A percentile compares a stretch with the other conserved stretches of the same genome.
phyloP scores from a whole-genome alignment of 2,888 invertebrate genomes.

The Dione vanillae region DNA sequence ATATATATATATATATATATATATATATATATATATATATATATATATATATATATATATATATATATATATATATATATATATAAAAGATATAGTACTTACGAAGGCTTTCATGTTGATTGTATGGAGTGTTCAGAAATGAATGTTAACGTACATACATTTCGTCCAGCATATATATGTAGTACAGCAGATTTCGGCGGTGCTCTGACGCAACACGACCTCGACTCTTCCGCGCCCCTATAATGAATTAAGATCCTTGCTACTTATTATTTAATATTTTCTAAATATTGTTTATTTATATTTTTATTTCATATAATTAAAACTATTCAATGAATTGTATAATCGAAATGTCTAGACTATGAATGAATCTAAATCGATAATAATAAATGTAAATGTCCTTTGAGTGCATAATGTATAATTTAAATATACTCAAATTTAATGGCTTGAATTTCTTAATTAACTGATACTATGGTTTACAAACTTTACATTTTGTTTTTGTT shows the following conservation, averaged over 20 bases:
- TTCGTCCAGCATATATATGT: conserved; percentile 40
- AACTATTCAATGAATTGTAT: not conserved
- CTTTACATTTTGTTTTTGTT: too few relatives aligned
- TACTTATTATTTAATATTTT: conserved; percentile 22
- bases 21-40: not conserved
- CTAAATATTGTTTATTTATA: not conserved
- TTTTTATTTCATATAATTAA: not conserved
- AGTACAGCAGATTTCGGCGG: conserved; percentile 12
- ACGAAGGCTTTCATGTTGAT: conserved; percentile 50
- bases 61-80: not conserved
- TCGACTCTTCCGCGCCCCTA: conserved; percentile 32
- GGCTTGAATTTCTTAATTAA: too few relatives aligned
- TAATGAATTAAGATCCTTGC: conserved; percentile 17
- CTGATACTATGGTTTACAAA: too few relatives aligned
- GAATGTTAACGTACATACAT: conserved; percentile 10
- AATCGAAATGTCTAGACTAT: not conserved
- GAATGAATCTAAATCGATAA: not conserved
- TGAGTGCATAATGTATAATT: not conserved
- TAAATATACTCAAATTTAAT: too few relatives aligned
- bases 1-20: not conserved
- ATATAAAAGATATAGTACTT: conserved; percentile 40
- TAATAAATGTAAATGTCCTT: not conserved
- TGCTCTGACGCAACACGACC: conserved; percentile 48
- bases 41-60: not conserved
- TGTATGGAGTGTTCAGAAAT: conserved; percentile 5